Percentiles rank a stretch among this genome's conserved stretches.
Conservation (phyloP, 2,797 vertebrate species). For the Podargus strigoides region DNA sequence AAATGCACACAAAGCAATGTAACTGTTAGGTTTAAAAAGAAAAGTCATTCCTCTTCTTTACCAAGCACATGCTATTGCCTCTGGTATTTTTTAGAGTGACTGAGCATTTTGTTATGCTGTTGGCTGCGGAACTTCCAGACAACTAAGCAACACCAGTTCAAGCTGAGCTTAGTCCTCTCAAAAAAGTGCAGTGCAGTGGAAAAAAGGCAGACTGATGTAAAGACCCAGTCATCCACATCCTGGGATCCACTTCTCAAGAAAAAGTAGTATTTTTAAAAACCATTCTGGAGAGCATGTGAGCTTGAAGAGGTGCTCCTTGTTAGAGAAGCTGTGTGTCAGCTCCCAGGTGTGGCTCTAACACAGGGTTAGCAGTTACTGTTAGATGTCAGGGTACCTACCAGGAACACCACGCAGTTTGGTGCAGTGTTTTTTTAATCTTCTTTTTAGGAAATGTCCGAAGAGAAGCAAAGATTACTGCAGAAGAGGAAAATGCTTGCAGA, state of each 20-base stretch:
- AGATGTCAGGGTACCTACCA: rapidly evolving
- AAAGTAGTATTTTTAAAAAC: not conserved
- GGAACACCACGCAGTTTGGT: not conserved
- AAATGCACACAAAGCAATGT: not conserved
- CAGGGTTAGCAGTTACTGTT: rapidly evolving
- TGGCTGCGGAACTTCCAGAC: not conserved
- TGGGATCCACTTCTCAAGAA: not conserved
- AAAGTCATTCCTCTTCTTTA: not conserved
- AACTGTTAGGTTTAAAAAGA: not conserved
- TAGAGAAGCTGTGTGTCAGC: rapidly evolving
- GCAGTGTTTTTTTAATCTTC: not conserved
- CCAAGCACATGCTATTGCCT: not conserved
- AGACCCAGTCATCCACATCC: not conserved
- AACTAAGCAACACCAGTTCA: not conserved
- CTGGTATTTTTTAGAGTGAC: not conserved
- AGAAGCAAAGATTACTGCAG: constrained; percentile 85
- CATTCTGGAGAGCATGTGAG: rapidly evolving
- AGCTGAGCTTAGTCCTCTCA: not conserved
- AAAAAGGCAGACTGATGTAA: not conserved
- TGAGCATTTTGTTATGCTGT: not conserved
- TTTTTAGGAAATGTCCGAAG: constrained; percentile 85
- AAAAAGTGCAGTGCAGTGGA: too few species aligned
- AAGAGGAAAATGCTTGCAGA: constrained; percentile 94
- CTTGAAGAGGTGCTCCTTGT: not conserved
- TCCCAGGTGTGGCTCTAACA: rapidly evolving